A percentile compares a stretch with the other conserved stretches of the same genome.
These are phyloP conservation scores for Marronus borbonicus DNA, from an alignment of 2,888 invertebrate genomes.

Conservation along the genomic window DNA sequence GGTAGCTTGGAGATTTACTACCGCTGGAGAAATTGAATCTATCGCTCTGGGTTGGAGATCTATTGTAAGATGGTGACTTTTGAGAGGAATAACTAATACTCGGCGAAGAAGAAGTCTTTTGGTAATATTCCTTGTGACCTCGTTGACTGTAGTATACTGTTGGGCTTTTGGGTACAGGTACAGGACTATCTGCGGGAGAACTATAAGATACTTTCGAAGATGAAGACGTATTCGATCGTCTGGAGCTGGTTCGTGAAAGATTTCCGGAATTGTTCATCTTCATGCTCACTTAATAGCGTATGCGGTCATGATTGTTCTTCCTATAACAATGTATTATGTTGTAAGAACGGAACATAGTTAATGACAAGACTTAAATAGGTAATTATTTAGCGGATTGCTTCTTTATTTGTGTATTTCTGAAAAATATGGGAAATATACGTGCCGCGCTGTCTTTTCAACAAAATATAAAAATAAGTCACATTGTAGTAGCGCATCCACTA, in stretches of 20 bases:
- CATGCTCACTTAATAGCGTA: slow-evolving; percentile 17
- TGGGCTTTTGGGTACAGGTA: slow-evolving; percentile 62
- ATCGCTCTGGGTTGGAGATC: slow-evolving; percentile 55
- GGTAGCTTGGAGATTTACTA: slow-evolving; percentile 62
- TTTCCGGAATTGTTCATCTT: slow-evolving; percentile 56
- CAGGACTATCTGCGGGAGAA: slow-evolving; percentile 62
- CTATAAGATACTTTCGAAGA: slow-evolving; percentile 65
- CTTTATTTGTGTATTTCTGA: too few relatives aligned
- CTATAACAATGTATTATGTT: slow-evolving; percentile 19
- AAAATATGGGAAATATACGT: too few relatives aligned
- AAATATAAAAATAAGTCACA: too few relatives aligned
- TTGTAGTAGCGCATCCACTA: too few relatives aligned
- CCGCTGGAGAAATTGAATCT: slow-evolving; percentile 52
- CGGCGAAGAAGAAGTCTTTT: slow-evolving; percentile 50
- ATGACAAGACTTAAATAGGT: too few relatives aligned
- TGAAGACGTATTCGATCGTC: slow-evolving; percentile 57
- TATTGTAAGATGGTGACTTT: slow-evolving; percentile 60
- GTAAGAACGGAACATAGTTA: too few relatives aligned
- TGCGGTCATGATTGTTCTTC: not conserved
- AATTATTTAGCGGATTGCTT: too few relatives aligned
- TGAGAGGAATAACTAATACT: slow-evolving; percentile 55
- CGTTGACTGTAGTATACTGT: slow-evolving; percentile 59
- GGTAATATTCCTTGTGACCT: slow-evolving; percentile 33
- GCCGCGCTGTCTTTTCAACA: too few relatives aligned
- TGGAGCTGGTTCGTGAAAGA: slow-evolving; percentile 64